Base-by-base conservation (phyloP, 2,888 invertebrate species). In the Andrena praecox region DNA sequence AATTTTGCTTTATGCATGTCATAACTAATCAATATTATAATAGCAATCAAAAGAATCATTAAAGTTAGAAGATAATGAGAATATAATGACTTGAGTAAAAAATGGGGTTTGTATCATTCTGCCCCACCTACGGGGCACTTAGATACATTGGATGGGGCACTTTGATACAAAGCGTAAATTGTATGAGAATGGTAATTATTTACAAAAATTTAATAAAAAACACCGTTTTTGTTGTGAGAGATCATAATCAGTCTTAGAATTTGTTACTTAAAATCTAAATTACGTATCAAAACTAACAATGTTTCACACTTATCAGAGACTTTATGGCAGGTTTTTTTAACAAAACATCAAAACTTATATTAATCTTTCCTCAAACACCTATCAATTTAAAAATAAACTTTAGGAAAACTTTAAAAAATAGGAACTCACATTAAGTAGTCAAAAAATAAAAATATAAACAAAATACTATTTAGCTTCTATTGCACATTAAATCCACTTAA, bases 401-500 rank as follows among this genome's bases (percentile, higher is more conserved):
- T 54, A 20, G 54, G n/a, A 20, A 54, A 54, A 2, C 24, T 24
- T 20, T 20, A 54, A 20, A 54, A 20, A 54, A 54, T 54, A 54
- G 20, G 24, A 20, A 54, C 20, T 54, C 20, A 20, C 7, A 54
- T 54, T 54, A 50, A 50, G 20, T 54, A 54, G 8, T 54, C 20
- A 54, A 54, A 54, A 20, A 54, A 20, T 54, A 20, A 54, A 20
- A 20, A 20, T n/a, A 54, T 54, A n/a, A 54, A 54, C 20, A 20
- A 54, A 54, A 54, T 54, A 7, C 20, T 54, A 54, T 54, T 54
- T 54, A 54, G 52, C n/a, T 52, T 52, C 67, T 67, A 35, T 42
- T 67, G 48, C 35, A 67, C 67, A 67, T 67, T 67, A 67, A 42
- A 67, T 42, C 27, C 67, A 67, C 27, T 42, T 48, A 67, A 42